Evolutionary conservation across 2,888 invertebrate genomes (phyloP), one percentile per base, ranked within the genome.

Genomic region (Dioctria rufipes): DNA sequence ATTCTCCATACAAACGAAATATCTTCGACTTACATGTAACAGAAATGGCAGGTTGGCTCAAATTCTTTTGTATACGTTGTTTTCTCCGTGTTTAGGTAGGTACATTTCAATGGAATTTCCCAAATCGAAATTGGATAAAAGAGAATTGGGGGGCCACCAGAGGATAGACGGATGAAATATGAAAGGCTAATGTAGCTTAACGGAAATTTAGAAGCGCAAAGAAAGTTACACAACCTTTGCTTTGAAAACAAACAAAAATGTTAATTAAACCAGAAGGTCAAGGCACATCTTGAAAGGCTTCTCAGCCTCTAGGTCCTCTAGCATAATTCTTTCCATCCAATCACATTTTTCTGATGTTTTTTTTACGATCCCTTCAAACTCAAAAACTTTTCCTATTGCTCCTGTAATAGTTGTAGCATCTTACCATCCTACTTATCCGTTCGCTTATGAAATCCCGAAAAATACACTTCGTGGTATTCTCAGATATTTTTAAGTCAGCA

Each of bases 191-290:
- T 25, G 5, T 3, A 43, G 46, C 5, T 60, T 6, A 11, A 37
- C 25, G 67, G 37, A 9, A 60, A 65, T 42, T 25, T 25, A 25
- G 25, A 25, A 25, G 25, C 25, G 25, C 0, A 25, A 25, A 25
- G 25, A 25, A 25, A 25, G 25, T 25, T 25, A 25, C 25, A 25
- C 25, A 25, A 25, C 25, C 42, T 65, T 11, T 40, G 67, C 37
- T 67, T 25, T 37, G 46, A 46, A 46, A n/a, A 43, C 25, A 37
- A 13, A 37, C 6, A 46, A 51, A 51, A 46, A 11, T 67, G 42
- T 67, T 67, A 67, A 67, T 67, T 67, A 67, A 43, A 43, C 67
- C 67, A 42, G 9, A 43, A 67, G 49, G 67, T 9, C 67, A 49
- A 13, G 25, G 37, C 9, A 49, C 11, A n/a, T 5, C 5, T 8